phyloP scores from a whole-genome alignment of 2,113 vertebrate genomes.

The Myrmophylax atrothorax region DNA sequence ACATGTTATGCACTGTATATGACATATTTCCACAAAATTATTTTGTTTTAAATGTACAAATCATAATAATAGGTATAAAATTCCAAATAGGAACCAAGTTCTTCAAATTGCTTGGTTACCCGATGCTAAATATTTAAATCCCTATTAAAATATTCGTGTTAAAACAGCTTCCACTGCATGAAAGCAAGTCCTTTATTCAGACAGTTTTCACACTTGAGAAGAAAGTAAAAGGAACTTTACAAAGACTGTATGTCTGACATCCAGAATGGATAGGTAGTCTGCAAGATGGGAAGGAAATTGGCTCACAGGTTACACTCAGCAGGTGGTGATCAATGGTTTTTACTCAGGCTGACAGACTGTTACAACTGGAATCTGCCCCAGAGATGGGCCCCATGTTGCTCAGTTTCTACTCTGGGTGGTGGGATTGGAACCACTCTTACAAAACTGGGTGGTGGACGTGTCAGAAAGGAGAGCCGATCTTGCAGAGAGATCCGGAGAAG shows the following conservation, averaged over 20 bases:
- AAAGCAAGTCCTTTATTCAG: background rate
- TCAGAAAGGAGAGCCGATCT: background rate
- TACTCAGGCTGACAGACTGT: background rate
- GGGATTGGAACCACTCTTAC: background rate
- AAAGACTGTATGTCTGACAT: background rate
- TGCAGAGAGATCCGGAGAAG: background rate
- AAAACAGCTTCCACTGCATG: background rate
- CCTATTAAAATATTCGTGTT: background rate
- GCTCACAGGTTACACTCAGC: background rate
- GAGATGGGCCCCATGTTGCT: accelerated
- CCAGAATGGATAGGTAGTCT: background rate
- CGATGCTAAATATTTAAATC: background rate
- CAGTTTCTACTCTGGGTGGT: background rate
- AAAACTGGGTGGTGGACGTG: accelerated
- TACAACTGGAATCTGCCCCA: accelerated
- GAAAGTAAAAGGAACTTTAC: background rate
- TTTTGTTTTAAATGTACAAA: background rate
- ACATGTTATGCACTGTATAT: accelerated
- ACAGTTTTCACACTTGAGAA: background rate
- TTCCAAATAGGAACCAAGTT: background rate
- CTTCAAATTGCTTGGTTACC: background rate
- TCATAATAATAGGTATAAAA: background rate
- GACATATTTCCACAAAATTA: background rate
- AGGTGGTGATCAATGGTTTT: background rate
- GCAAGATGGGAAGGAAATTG: background rate